Evolutionary conservation across 2,113 vertebrate species (phyloP).

Genomic region (Rhegmatorhina hoffmannsi): DNA sequence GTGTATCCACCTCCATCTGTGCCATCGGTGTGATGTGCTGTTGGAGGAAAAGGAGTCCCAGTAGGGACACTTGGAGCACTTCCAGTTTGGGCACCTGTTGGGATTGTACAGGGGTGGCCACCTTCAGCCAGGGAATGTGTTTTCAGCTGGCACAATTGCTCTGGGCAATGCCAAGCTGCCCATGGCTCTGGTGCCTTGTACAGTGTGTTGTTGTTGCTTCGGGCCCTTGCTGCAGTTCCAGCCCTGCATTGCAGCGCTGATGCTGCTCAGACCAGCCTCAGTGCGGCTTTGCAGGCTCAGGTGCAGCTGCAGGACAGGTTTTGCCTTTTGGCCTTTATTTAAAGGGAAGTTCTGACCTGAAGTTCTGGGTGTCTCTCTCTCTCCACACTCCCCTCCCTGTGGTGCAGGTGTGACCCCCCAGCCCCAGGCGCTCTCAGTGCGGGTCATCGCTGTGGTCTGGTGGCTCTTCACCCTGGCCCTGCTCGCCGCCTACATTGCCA

Average conservation of each 20-base stretch:
- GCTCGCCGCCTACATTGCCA: constrained; percentile 83
- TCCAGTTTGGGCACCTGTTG: neutral
- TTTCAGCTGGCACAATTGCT: neutral
- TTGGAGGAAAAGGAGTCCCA: neutral
- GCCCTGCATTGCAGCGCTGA: rapidly evolving
- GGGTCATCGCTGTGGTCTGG: constrained; percentile 84
- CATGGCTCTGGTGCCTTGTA: rapidly evolving
- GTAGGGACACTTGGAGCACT: rapidly evolving
- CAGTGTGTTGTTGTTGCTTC: neutral
- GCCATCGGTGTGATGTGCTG: neutral
- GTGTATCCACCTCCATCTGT: neutral
- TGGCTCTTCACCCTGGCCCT: constrained; percentile 87
- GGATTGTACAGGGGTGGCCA: neutral
- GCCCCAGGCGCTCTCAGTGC: constrained; percentile 81
- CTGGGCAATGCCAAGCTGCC: neutral
- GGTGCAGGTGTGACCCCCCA: constrained; percentile 81
- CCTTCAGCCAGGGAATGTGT: rapidly evolving
- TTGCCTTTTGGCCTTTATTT: neutral
- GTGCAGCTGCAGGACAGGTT: neutral
- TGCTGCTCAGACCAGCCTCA: neutral
- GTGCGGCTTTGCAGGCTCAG: neutral
- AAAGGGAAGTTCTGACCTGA: neutral
- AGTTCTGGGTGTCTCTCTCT: neutral
- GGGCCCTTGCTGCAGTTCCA: neutral
- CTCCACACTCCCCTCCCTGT: rapidly evolving